Evolutionary conservation across 1,140 invertebrate genomes (phyloP).

Genomic region (Drosophila murphyi): DNA sequence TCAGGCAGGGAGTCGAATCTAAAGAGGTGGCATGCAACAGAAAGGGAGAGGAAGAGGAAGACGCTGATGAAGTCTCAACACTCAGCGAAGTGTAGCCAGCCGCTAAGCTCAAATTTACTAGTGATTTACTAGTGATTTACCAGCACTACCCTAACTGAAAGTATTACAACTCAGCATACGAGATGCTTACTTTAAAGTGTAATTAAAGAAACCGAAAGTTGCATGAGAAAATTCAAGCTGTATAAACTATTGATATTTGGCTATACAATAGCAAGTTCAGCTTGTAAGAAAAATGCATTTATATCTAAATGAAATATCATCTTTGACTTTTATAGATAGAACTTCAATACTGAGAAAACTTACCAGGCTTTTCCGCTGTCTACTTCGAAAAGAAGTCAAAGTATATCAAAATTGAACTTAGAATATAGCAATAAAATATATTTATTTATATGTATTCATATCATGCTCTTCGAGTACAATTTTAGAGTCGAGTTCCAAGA

Average conservation of each 20-base stretch:
- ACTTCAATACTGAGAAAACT: too few species aligned
- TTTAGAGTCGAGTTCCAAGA: too few species aligned
- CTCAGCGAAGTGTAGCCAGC: conserved; percentile 75
- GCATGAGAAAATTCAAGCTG: not conserved
- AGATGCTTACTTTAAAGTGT: not conserved
- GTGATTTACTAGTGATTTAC: conserved; percentile 45
- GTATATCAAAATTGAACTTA: too few species aligned
- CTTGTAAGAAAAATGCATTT: too few species aligned
- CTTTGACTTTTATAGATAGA: too few species aligned
- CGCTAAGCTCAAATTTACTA: conserved; percentile 56
- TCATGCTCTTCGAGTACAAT: too few species aligned
- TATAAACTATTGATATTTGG: not conserved
- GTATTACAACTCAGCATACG: not conserved
- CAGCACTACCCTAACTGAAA: conserved; percentile 43
- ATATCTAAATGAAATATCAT: too few species aligned
- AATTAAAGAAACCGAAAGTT: not conserved
- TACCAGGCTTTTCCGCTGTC: too few species aligned
- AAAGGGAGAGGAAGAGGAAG: conserved; percentile 25
- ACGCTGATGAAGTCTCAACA: conserved; percentile 39
- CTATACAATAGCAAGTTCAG: not conserved
- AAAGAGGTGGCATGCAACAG: conserved; percentile 15
- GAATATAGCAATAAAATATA: too few species aligned
- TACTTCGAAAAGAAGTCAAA: too few species aligned
- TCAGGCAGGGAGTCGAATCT: conserved; percentile 49
- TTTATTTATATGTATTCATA: too few species aligned